phyloP scores from a whole-genome alignment of 2,888 invertebrate species.

The Cyaniris semiargus region DNA sequence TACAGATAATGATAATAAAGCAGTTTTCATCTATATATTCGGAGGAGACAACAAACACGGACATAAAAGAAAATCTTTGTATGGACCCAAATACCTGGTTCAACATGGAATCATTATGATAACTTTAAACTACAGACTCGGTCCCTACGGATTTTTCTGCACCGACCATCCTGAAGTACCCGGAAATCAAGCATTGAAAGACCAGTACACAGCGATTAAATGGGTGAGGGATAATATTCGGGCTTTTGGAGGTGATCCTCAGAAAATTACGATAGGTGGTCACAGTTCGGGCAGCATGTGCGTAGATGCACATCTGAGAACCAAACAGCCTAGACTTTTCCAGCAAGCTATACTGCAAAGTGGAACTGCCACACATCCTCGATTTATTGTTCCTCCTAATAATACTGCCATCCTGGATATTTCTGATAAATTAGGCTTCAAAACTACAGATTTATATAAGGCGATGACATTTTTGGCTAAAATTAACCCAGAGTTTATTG shows the following conservation, averaged over 20 bases:
- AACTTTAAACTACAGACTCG: slow-evolving; percentile 62
- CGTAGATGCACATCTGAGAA: slow-evolving; percentile 1
- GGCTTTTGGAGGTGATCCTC: slow-evolving; percentile 46
- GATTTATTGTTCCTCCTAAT: neutral
- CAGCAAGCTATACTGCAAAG: slow-evolving; percentile 32
- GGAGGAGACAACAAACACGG: slow-evolving; percentile 23
- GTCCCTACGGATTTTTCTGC: slow-evolving; percentile 47
- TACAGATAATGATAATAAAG: neutral
- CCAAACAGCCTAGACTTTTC: neutral
- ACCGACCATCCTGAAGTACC: slow-evolving; percentile 52
- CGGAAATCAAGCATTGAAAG: slow-evolving; percentile 49
- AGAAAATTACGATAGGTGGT: slow-evolving; percentile 35
- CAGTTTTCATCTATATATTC: slow-evolving; percentile 22
- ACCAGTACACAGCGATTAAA: slow-evolving; percentile 46
- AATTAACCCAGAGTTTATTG: neutral
- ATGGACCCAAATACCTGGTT: slow-evolving; percentile 20
- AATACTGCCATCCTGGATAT: neutral
- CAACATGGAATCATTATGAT: slow-evolving; percentile 44
- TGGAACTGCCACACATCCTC: slow-evolving; percentile 18
- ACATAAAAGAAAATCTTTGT: neutral
- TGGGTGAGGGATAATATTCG: slow-evolving; percentile 49
- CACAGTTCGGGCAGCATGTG: slow-evolving; percentile 29
- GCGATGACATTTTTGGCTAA: slow-evolving; percentile 9
- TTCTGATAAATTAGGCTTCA: slow-evolving; percentile 13
- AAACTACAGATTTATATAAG: neutral